Base-by-base conservation (phyloP, 2,113 vertebrate genomes). In the Lethenteron camtschaticum region DNA sequence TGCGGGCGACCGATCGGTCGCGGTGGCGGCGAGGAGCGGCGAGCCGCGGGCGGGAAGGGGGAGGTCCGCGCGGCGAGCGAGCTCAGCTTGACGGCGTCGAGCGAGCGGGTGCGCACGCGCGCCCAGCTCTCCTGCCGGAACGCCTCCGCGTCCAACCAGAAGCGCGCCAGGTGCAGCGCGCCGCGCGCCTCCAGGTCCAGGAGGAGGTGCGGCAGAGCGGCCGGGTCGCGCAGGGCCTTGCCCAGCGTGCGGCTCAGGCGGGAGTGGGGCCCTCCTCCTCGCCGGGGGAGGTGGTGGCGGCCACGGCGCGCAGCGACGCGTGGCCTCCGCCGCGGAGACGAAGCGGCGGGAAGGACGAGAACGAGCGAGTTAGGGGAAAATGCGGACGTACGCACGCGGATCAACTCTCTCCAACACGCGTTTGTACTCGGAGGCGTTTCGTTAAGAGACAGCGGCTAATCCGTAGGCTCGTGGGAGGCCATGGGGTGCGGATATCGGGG, bases 51-150 rank as follows among this genome's bases (percentile, higher is more conserved):
- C 41, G 6, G 41, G 41, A 41, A 41, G 78, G 16, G 83, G 1
- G 82, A 81, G 57, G 87, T 82, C 0, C 87, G 89, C 79, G 96
- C 94, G 8, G 88, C 92, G 80, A 97, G 69, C 0, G 94, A 84
- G 75, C 92, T 99, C 78, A 95, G 94, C 78, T 95, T 96, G 68
- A 97, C 87, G 1, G 90, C 89, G 81, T 97, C 95, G 70, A 99
- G 81, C 80, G 85, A 96, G 73, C 92, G 88, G 0, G 92, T 89
- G 78, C 94, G 80, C 58, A 99, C 86, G 56, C 87, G 82, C 3
- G 88, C 91, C 94, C 94, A 99, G 14, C 89, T 90, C 11, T 83
- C 82, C 68, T 89, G 84, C 71, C 89, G 85, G 80, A 97, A 99
- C 76, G 84, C 87, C 79, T 95, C 89, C 0, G 92, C 88, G 77